These are phyloP conservation scores for Bergia sp. DNA, from an alignment of 92 coral and sea anemone species.

Conservation along the genomic window DNA sequence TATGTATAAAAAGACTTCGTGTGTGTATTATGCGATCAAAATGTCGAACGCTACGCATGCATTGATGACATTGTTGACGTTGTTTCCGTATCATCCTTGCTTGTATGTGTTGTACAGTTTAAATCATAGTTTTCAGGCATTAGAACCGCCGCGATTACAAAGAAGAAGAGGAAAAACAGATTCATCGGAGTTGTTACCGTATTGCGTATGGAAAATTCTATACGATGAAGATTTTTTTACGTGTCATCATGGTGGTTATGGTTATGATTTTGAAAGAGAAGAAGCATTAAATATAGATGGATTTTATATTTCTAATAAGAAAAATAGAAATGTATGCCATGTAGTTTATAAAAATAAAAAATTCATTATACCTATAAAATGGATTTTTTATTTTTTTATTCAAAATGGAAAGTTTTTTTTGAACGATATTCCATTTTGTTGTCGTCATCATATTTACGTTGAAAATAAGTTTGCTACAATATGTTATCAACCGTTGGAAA, in stretches of 20 bases:
- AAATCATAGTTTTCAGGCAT: background rate
- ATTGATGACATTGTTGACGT: background rate
- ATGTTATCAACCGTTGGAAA: too few species aligned
- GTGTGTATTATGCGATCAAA: background rate
- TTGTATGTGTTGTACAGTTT: background rate
- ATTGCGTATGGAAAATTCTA: background rate
- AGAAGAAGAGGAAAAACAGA: background rate
- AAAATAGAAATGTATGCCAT: background rate
- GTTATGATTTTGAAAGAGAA: too few species aligned
- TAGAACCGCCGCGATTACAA: background rate
- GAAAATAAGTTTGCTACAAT: too few species aligned
- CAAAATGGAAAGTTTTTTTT: background rate
- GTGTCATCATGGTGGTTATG: background rate
- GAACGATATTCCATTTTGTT: too few species aligned
- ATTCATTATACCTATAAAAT: background rate
- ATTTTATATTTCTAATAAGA: background rate
- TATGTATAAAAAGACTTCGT: background rate
- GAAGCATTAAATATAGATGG: background rate
- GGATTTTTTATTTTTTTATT: background rate
- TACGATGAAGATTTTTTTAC: background rate
- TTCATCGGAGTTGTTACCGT: too few species aligned
- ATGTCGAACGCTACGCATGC: slow-evolving; percentile 10
- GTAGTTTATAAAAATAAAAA: background rate
- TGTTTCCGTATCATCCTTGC: background rate
- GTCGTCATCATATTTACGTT: too few species aligned